Evolutionary conservation across 2,888 invertebrate species (phyloP).

Genomic region (Spatulosminthurus flaviceps): DNA sequence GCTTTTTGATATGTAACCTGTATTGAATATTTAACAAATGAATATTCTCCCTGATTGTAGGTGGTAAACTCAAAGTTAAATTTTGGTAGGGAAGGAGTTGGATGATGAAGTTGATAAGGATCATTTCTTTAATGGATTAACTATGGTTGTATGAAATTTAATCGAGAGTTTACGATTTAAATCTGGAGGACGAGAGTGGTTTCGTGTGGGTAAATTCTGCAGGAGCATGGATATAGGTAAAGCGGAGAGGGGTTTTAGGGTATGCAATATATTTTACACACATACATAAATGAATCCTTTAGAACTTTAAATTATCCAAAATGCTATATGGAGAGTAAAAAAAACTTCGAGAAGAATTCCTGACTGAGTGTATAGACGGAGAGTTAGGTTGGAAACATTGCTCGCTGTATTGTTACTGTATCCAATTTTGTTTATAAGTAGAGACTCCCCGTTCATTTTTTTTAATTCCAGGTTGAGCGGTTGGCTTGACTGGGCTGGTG

Average conservation of each 20-base stretch:
- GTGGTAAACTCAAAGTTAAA: neutral
- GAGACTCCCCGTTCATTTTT: conserved; percentile 31
- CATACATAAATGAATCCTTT: neutral
- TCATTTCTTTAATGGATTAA: conserved; percentile 14
- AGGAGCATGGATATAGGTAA: neutral
- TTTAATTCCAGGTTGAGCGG: conserved; percentile 33
- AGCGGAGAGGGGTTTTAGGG: neutral
- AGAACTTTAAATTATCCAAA: neutral
- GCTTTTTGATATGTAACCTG: no score
- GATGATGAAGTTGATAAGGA: neutral
- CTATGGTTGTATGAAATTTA: neutral
- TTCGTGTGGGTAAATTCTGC: no score
- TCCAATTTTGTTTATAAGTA: conserved; percentile 18
- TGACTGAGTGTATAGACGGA: neutral
- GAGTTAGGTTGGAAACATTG: neutral
- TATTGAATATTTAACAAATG: no score
- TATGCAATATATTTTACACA: neutral
- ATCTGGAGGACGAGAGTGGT: neutral
- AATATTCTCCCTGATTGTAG: no score
- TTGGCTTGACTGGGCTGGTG: conserved; percentile 4
- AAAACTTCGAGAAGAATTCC: neutral
- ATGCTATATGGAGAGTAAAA: conserved; percentile 18
- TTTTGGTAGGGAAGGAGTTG: neutral
- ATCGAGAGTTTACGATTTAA: neutral
- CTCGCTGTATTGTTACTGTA: conserved; percentile 18